Base-by-base conservation (phyloP, 2,888 invertebrate genomes). In the Dinocampus coccinellae region DNA sequence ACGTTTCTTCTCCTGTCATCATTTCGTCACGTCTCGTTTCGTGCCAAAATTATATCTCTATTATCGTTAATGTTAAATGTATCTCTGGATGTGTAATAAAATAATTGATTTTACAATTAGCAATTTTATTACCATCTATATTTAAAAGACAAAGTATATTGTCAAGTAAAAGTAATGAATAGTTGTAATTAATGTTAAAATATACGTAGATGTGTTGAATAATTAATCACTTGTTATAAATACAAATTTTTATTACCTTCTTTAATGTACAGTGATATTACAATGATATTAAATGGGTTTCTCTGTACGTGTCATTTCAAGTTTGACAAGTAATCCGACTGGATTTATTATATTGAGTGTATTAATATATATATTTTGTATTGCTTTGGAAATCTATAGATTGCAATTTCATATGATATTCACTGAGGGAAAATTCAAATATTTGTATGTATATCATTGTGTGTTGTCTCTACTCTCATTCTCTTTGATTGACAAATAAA, bases 1-100 rank as follows among this genome's bases (percentile, higher is more conserved):
- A 29, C 53, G 16, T 53, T 34, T 55, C 47, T 34, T 55, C 47
- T 63, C 63, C 26, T 63, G 55, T 65, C 55, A 52, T 65, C 64
- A 65, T 55, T 24, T 65, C 55, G 65, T 65, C 55, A 65, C 65
- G 65, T 65, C 65, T 65, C 55, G 65, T 65, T 65, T 53, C 55
- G 34, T 53, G 34, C 33, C 33, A 24, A 65, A 65, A 55, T 26
- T 55, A 65, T 55, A n/a, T 16, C 53, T 24, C 24, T 11, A 24
- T 55, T 55, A 65, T 65, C 52, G 24, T 55, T 39, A 34, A 39
- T n/a, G 22, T 62, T 62, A 34, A 62, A 62, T 62, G 39, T 24
- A 16, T 42, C 10, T 57, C n/a, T 10, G 26, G n/a, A 13, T n/a
- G n/a, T n/a, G 11, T 26, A 57, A 47, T 47, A 13, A 26, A 57